phyloP scores from a whole-genome alignment of 2,888 invertebrate genomes.

The Allophyes oxyacanthae region DNA sequence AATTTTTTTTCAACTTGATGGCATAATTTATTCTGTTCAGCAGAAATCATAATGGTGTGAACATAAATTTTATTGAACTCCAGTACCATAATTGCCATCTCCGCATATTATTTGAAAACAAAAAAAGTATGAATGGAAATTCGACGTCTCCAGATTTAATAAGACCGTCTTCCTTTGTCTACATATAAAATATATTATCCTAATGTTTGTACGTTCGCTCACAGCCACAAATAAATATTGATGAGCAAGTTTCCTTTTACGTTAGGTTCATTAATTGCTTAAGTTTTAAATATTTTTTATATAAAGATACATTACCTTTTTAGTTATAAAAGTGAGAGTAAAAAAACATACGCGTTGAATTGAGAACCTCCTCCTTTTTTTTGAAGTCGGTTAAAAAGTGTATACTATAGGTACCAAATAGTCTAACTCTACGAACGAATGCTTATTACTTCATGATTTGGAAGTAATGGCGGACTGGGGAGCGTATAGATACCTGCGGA shows the following conservation, averaged over 20 bases:
- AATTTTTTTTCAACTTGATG: too few species aligned
- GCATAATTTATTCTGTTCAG: too few species aligned
- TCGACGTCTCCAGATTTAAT: conserved; percentile 30
- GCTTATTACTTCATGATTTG: conserved; percentile 25
- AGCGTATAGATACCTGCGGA: conserved; percentile 9
- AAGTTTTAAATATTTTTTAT: neutral
- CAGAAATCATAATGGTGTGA: too few species aligned
- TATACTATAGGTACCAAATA: neutral
- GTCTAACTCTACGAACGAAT: conserved; percentile 7
- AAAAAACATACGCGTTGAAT: too few species aligned
- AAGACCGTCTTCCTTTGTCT: conserved; percentile 25
- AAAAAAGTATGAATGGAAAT: conserved; percentile 24
- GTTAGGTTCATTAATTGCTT: neutral
- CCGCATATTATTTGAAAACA: conserved; percentile 24
- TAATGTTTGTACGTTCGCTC: neutral
- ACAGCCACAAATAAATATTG: conserved; percentile 8
- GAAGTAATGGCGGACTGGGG: conserved; percentile 34
- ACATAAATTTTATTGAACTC: conserved; percentile 28
- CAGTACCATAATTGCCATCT: conserved; percentile 23
- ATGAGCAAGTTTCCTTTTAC: conserved; percentile 2
- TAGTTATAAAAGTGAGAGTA: too few species aligned
- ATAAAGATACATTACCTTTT: too few species aligned
- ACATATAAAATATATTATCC: conserved; percentile 9
- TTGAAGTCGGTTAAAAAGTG: too few species aligned
- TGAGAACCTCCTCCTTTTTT: too few species aligned